These are phyloP conservation scores for Hypotaenidia okinawae DNA, from an alignment of 2,797 vertebrate genomes.

Conservation along the genomic window DNA sequence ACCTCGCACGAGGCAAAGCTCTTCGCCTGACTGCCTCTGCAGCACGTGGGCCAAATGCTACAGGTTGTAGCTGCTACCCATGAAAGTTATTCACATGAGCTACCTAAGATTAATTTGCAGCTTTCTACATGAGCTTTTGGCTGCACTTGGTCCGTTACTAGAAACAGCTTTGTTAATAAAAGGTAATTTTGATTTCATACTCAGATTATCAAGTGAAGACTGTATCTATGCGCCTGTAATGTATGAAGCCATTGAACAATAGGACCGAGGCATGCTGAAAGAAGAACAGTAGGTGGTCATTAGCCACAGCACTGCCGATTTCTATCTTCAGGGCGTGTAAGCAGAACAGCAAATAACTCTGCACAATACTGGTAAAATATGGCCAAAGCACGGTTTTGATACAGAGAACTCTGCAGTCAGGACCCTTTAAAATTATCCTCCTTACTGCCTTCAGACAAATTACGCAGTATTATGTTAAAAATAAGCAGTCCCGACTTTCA, in stretches of 20 bases:
- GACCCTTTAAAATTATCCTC: background rate
- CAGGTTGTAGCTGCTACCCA: background rate
- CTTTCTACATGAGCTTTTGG: background rate
- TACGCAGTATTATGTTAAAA: background rate
- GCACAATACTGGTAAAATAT: background rate
- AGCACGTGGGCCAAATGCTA: background rate
- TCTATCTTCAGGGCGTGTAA: background rate
- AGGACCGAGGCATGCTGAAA: background rate
- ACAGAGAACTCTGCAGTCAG: background rate
- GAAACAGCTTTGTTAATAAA: background rate
- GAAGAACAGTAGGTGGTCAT: background rate
- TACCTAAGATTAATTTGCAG: background rate
- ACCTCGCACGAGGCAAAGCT: background rate
- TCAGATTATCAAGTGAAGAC: background rate
- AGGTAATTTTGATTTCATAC: background rate
- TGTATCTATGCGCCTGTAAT: background rate
- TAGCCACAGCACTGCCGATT: background rate
- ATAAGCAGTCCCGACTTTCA: background rate
- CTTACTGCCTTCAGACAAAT: background rate
- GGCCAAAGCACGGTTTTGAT: background rate
- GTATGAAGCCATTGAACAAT: background rate
- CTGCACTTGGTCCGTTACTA: background rate
- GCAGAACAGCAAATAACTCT: background rate
- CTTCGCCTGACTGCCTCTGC: accelerated
- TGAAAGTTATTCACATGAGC: background rate